Conservation (phyloP, 2,888 invertebrate genomes). For the Caenorhabditis japonica region DNA sequence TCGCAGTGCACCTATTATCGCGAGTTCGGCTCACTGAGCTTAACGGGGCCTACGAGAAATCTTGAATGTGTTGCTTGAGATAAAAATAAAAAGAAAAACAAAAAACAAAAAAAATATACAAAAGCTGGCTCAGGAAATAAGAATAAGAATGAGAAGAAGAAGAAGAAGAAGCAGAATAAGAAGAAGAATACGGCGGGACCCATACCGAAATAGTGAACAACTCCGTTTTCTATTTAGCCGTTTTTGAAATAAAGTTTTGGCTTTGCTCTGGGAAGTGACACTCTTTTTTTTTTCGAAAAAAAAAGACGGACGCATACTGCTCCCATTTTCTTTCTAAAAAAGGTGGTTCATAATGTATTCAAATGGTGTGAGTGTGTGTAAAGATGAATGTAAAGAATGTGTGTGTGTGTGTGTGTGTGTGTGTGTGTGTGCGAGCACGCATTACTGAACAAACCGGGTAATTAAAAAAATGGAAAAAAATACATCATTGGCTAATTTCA, state of each 20-base stretch:
- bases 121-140: neutral
- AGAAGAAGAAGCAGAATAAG: neutral
- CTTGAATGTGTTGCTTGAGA: too few relatives aligned
- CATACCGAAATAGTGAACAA: constrained; percentile 8
- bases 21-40: constrained; percentile 37
- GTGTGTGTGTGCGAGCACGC: constrained; percentile 31
- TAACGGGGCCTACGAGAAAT: neutral
- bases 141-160: constrained; percentile 15
- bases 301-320: constrained; percentile 1
- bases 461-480: too few relatives aligned
- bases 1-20: constrained; percentile 53
- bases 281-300: too few relatives aligned
- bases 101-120: neutral
- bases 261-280: constrained; percentile 22
- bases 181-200: constrained; percentile 9
- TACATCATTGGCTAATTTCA: too few relatives aligned
- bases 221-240: constrained; percentile 4
- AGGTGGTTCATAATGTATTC: constrained; percentile 36
- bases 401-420: constrained; percentile 20
- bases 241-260: constrained; percentile 33
- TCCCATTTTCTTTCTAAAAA: constrained; percentile 7
- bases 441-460: too few relatives aligned
- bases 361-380: constrained; percentile 19
- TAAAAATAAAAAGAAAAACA: neutral
- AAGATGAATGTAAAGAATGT: constrained; percentile 13